Percentiles rank a stretch among this genome's conserved stretches.
phyloP scores from a whole-genome alignment of 2,797 vertebrate species.

The Chelonia mydas region DNA sequence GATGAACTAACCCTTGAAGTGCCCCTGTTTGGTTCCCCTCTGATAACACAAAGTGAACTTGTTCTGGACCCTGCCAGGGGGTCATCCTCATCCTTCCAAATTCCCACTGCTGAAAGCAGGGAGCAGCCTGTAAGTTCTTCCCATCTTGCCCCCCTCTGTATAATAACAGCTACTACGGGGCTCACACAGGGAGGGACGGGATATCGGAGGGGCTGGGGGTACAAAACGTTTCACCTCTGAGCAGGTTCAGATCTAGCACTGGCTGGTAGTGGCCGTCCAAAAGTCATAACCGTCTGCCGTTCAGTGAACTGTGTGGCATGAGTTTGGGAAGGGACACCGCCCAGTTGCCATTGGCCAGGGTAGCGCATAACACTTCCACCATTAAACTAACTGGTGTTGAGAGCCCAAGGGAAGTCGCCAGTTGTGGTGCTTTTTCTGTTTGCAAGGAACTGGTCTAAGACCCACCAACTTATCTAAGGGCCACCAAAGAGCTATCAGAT shows the following conservation, averaged over 20 bases:
- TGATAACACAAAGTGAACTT: background rate
- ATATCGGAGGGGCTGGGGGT: rapidly evolving
- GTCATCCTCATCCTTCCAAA: background rate
- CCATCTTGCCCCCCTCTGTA: rapidly evolving
- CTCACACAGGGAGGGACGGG: background rate
- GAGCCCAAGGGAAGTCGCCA: background rate
- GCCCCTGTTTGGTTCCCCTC: background rate
- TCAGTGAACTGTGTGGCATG: background rate
- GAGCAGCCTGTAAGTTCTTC: slow-evolving; percentile 36
- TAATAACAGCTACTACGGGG: rapidly evolving
- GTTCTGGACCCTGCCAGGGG: rapidly evolving
- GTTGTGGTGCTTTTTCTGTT: background rate
- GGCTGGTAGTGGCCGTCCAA: background rate
- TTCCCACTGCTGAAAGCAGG: rapidly evolving
- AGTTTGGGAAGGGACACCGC: background rate
- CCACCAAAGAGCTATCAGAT: background rate
- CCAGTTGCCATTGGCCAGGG: background rate
- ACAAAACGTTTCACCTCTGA: rapidly evolving
- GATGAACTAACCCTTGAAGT: background rate
- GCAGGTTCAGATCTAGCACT: rapidly evolving
- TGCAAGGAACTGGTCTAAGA: background rate
- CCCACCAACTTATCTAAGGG: background rate
- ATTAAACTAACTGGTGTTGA: background rate
- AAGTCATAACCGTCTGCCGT: rapidly evolving
- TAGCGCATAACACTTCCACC: background rate